A percentile compares a stretch with the other conserved stretches of the same genome.
Evolutionary conservation across 2,888 invertebrate species (phyloP).

Genomic region (Yponomeuta sedellus): DNA sequence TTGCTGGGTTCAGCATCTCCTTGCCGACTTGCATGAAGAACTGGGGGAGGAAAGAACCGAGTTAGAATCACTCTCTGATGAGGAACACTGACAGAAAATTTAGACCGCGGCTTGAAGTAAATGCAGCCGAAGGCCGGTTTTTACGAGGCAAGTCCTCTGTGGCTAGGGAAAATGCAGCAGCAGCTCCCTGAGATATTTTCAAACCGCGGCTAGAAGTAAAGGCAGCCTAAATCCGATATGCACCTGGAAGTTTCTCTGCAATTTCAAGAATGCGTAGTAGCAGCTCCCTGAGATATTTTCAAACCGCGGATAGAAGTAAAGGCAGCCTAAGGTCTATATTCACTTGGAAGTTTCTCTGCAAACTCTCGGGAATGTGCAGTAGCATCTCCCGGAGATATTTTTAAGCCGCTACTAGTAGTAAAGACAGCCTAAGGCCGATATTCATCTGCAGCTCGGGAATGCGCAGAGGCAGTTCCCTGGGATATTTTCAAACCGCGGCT

Average conservation of each 20-base stretch:
- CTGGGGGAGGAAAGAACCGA: conserved; percentile 35
- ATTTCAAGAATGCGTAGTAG: conserved; percentile 94
- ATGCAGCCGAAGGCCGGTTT: no score
- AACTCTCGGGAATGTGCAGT: conserved; percentile 93
- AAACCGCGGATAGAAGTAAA: no score
- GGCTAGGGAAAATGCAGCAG: no score
- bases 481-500: no score
- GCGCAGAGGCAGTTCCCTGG: conserved; percentile 89
- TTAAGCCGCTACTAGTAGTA: no score
- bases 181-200: no score
- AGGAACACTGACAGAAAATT: no score
- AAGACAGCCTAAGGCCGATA: background rate
- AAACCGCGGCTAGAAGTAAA: background rate
- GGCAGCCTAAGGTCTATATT: background rate
- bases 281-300: conserved; percentile 83
- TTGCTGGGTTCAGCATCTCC: conserved; percentile 89
- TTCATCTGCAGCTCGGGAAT: conserved; percentile 94
- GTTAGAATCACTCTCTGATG: no score
- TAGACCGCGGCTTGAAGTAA: no score
- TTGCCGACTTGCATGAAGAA: conserved; percentile 87
- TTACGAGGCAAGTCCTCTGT: no score
- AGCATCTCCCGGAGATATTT: conserved; percentile 79
- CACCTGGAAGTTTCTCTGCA: conserved; percentile 95
- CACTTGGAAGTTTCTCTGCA: conserved; percentile 95
- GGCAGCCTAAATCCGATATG: background rate